These are phyloP conservation scores for Pediacus dermestoides DNA, from an alignment of 2,888 invertebrate species.

Conservation along the genomic window DNA sequence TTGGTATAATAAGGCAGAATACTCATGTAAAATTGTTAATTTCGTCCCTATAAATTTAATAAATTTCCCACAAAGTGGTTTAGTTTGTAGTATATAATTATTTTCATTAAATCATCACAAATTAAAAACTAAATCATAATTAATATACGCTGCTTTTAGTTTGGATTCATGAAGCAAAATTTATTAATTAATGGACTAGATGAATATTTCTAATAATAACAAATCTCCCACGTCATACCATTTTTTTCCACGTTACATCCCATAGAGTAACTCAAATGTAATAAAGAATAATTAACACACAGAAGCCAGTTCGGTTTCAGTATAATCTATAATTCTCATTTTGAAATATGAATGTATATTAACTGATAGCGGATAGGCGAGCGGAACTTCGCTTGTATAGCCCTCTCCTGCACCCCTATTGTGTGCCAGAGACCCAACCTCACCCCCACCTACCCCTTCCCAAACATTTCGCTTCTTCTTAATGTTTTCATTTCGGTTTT, in stretches of 20 bases:
- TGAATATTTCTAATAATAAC: neutral
- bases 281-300: constrained; percentile 7
- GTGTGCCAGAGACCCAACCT: neutral
- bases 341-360: constrained; percentile 12
- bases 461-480: constrained; percentile 12
- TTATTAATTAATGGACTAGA: no score
- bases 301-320: neutral
- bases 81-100: no score
- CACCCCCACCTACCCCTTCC: constrained; percentile 1
- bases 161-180: no score
- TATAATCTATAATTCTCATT: constrained; percentile 3
- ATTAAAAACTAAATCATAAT: no score
- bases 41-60: no score
- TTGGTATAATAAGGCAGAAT: no score
- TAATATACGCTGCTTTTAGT: no score
- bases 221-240: no score
- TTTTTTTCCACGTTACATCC: neutral
- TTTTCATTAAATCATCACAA: no score
- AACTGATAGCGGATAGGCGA: constrained; percentile 5
- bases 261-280: neutral
- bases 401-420: constrained; percentile 1
- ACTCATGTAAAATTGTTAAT: no score
- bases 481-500: constrained; percentile 28
- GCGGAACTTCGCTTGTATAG: neutral
- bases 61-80: no score